Percentiles rank a stretch among this genome's conserved stretches.
Evolutionary conservation across 2,113 vertebrate genomes (phyloP).

Genomic region (Otis tarda): DNA sequence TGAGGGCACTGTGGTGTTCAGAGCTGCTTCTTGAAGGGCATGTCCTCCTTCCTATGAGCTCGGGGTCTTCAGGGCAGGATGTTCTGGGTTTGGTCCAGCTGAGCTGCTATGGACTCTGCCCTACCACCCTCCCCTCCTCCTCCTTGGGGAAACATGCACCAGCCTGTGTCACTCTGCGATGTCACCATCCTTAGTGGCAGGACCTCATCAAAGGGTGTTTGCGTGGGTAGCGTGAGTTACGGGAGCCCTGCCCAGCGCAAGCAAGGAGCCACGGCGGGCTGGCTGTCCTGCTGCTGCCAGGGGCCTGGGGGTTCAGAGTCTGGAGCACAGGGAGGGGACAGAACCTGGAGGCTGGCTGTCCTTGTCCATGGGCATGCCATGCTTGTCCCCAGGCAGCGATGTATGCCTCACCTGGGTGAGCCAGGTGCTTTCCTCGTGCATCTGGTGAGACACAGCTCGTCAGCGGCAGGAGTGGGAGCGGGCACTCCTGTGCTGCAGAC

Average conservation of each 20-base stretch:
- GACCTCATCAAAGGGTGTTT: not conserved
- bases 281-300: not conserved
- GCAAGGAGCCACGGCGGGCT: not conserved
- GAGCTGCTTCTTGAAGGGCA: not conserved
- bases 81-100: not conserved
- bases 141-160: not conserved
- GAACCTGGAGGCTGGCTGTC: not conserved
- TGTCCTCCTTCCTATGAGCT: not conserved
- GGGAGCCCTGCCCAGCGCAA: not conserved
- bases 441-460: accelerated
- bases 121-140: not conserved
- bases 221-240: accelerated
- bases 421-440: not conserved
- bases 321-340: not conserved
- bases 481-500: not conserved
- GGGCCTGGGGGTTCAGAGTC: not conserved
- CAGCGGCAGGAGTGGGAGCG: not conserved
- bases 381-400: not conserved
- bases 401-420: not conserved
- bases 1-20: not conserved
- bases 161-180: not conserved
- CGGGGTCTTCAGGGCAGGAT: not conserved
- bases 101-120: not conserved
- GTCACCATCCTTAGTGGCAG: not conserved
- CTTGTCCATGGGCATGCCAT: accelerated